A percentile compares a stretch with the other conserved stretches of the same genome.
Conservation (phyloP, 2,797 vertebrate genomes). For the Sebastes minor region DNA sequence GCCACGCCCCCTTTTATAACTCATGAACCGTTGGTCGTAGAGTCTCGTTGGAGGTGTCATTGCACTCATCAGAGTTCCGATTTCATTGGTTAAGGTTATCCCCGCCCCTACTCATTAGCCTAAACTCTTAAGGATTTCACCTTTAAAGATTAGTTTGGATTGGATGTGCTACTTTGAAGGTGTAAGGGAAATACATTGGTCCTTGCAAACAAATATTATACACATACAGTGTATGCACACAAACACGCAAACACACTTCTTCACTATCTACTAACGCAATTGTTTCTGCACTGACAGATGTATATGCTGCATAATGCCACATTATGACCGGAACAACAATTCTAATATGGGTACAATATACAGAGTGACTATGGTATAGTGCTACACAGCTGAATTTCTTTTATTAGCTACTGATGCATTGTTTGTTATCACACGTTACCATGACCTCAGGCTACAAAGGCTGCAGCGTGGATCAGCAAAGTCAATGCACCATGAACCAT, state of each 20-base stretch:
- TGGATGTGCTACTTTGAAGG: not conserved
- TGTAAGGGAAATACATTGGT: not conserved
- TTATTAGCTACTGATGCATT: not conserved
- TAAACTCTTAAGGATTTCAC: not conserved
- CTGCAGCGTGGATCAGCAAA: slow-evolving; percentile 5
- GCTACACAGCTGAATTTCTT: not conserved
- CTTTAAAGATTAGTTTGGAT: not conserved
- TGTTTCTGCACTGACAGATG: slow-evolving; percentile 11
- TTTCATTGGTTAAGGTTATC: too few species aligned
- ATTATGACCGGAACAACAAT: not conserved
- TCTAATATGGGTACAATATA: not conserved
- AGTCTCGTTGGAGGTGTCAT: too few species aligned
- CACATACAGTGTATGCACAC: not conserved
- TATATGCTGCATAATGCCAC: slow-evolving; percentile 1
- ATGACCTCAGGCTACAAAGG: slow-evolving; percentile 26
- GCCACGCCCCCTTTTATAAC: too few species aligned
- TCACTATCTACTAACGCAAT: not conserved
- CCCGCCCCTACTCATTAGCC: too few species aligned
- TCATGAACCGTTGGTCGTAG: too few species aligned
- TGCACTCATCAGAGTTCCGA: too few species aligned
- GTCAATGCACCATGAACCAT: slow-evolving; percentile 45
- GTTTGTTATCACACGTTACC: slow-evolving; percentile 18
- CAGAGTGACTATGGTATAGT: not conserved
- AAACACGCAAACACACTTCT: not conserved
- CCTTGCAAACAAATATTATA: not conserved